Evolutionary conservation across 2,888 invertebrate species (phyloP), one percentile per base, ranked within the genome.

Genomic region (Cephus nigrinus): DNA sequence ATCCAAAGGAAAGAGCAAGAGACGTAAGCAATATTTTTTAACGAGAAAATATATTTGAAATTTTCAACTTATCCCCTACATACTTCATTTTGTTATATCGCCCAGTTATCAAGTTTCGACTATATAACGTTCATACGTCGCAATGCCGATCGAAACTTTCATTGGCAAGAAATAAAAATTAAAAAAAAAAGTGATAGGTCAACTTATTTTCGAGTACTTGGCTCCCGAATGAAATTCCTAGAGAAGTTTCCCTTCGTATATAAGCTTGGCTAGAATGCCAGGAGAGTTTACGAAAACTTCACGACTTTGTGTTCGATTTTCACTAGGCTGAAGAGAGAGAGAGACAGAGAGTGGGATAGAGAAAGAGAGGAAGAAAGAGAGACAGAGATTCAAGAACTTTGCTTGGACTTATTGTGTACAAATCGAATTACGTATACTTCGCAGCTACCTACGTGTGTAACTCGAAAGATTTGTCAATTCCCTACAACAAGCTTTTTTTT

Each of bases 311-410:
- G 5, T 40, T 40, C 40, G 40, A 5, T 40, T 69, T 77, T 74
- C 34, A 55, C 74, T 73, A 40, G 75, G 72, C 74, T 76, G 55
- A 36, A 79, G 73, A 73, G 76, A 35, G 36, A 34, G 75, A n/a
- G 73, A 69, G 33, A 40, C 35, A 76, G 75, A 74, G 30, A 68
- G 30, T 35, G 36, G n/a, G 69, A 73, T n/a, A 74, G 34, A 75
- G 36, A 68, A 74, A 75, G 69, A 76, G 74, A 74, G 74, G 36
- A 76, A 75, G 75, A 81, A 76, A 76, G 23, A 75, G 78, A 76
- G 71, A 68, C 32, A 55, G 74, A 78, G 75, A 72, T 74, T 74
- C 76, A 72, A 40, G 36, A 36, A 36, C 40, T 74, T 40, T n/a
- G 30, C 74, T n/a, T 55, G 35, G 40, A 36, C 40, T 74, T 40